Conservation (phyloP, 2,113 vertebrate species). For the Callipepla squamata region DNA sequence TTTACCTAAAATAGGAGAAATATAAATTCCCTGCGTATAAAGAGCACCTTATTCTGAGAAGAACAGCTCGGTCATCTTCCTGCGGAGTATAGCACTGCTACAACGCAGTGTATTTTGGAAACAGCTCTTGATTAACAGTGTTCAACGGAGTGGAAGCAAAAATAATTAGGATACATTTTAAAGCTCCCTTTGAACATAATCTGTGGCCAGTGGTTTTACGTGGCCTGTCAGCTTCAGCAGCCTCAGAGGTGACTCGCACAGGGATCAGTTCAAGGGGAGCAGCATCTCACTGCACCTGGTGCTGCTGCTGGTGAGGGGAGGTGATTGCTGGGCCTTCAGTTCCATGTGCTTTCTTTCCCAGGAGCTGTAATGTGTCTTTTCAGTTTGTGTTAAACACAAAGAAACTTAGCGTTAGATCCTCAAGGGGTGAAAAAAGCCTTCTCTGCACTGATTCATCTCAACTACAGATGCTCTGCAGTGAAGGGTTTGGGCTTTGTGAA, state of each 20-base stretch:
- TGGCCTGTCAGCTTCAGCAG: constrained; percentile 40
- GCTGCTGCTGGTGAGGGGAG: background rate
- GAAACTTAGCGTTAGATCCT: too few relatives aligned
- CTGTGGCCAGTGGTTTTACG: constrained; percentile 38
- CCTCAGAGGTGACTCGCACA: constrained; percentile 21
- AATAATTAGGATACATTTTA: constrained; percentile 71
- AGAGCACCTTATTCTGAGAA: background rate
- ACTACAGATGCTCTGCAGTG: too few relatives aligned
- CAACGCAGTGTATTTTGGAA: constrained; percentile 25
- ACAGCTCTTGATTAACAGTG: constrained; percentile 61
- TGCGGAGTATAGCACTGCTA: constrained; percentile 10
- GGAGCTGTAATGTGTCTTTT: too few relatives aligned
- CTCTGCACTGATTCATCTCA: too few relatives aligned
- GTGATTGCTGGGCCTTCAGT: background rate
- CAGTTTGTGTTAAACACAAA: too few relatives aligned
- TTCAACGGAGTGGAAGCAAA: constrained; percentile 66
- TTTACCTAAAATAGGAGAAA: background rate
- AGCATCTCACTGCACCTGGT: background rate
- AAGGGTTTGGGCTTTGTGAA: too few relatives aligned
- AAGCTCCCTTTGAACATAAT: constrained; percentile 36
- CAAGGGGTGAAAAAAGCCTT: too few relatives aligned
- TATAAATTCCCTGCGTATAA: background rate
- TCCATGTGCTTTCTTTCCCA: background rate
- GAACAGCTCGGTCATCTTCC: constrained; percentile 34
- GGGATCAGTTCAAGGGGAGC: constrained; percentile 28